Conservation (phyloP, 2,797 vertebrate genomes). For the Trachurus trachurus region DNA sequence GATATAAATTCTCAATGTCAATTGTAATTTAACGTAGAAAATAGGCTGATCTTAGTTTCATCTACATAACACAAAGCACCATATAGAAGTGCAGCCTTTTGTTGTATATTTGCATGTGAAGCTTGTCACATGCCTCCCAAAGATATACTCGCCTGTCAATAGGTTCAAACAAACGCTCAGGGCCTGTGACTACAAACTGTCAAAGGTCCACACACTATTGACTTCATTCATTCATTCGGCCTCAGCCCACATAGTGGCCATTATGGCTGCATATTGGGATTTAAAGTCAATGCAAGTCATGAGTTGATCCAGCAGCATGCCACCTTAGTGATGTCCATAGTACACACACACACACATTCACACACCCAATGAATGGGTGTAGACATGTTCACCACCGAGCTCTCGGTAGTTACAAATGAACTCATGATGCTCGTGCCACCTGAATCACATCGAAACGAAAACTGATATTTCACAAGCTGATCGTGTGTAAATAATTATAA, state of each 20-base stretch:
- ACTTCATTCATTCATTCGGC: slow-evolving; percentile 7
- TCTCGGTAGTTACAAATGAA: slow-evolving; percentile 26
- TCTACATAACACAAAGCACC: background rate
- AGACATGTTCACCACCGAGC: slow-evolving; percentile 45
- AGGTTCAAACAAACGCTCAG: background rate
- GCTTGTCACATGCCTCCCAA: background rate
- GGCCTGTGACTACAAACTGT: slow-evolving; percentile 13
- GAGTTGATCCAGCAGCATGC: background rate
- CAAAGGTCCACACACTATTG: background rate
- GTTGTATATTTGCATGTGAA: background rate
- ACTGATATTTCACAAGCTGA: background rate
- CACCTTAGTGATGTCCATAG: background rate
- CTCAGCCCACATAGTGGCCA: background rate
- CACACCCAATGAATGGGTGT: slow-evolving; percentile 51
- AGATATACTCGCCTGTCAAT: background rate
- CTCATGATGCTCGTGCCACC: slow-evolving; percentile 4
- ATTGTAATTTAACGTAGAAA: background rate
- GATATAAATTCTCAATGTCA: background rate
- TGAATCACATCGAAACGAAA: background rate
- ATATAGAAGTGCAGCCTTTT: too few relatives aligned
- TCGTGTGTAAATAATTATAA: background rate
- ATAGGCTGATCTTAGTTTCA: accelerated
- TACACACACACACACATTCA: background rate
- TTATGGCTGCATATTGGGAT: background rate
- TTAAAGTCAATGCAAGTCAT: background rate